Conservation (phyloP, 2,113 vertebrate genomes). For the Psilopsiagon aymara region DNA sequence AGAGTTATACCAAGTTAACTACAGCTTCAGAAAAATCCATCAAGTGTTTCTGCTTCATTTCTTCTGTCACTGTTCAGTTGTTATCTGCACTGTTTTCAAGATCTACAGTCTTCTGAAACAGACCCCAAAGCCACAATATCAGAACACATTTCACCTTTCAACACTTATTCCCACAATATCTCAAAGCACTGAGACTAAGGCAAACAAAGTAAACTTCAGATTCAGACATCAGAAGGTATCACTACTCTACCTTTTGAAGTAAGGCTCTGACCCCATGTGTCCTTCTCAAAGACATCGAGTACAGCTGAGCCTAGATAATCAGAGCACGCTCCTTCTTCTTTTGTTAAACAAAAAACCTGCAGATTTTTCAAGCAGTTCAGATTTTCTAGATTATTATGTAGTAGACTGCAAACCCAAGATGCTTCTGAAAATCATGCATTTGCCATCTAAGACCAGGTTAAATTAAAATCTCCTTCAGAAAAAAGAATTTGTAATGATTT, state of each 20-base stretch:
- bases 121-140: not conserved
- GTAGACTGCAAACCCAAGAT: not conserved
- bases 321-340: not conserved
- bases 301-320: not conserved
- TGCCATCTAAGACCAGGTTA: not conserved
- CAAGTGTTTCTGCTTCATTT: rapidly evolving
- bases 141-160: not conserved
- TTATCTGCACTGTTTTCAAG: not conserved
- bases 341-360: not conserved
- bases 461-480: not conserved
- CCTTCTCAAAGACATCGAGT: not conserved
- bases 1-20: not conserved
- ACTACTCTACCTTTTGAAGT: not conserved
- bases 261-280: not conserved
- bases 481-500: not conserved
- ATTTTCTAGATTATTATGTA: not conserved
- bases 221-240: not conserved
- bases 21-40: not conserved
- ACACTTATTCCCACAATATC: not conserved
- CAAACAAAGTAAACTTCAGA: not conserved
- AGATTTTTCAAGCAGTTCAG: not conserved
- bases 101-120: not conserved
- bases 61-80: not conserved
- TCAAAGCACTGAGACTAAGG: not conserved
- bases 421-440: not conserved